Conservation (phyloP, 1,140 invertebrate genomes). For the Drosophila bifasciata region DNA sequence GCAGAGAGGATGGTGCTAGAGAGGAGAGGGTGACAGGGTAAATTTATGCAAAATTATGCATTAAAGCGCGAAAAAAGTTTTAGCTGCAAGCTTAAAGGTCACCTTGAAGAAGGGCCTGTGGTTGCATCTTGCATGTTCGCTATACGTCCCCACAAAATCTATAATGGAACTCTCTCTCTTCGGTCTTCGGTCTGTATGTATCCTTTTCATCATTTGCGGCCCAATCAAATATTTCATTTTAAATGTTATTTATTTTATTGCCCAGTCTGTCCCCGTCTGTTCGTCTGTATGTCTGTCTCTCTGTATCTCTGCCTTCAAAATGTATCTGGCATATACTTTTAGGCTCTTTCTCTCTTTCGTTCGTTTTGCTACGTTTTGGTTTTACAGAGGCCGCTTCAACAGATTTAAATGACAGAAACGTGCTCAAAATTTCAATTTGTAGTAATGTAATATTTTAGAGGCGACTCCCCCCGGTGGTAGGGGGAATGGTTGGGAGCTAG, state of each 20-base stretch:
- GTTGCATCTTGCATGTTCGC: background rate
- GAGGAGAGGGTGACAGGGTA: background rate
- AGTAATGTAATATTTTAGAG: conserved; percentile 74
- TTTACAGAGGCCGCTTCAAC: conserved; percentile 54
- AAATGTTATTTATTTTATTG: conserved; percentile 48
- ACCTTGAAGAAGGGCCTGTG: conserved; percentile 43
- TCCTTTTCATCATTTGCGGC: conserved; percentile 21
- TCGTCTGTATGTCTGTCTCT: conserved; percentile 26
- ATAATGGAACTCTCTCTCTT: too few species aligned
- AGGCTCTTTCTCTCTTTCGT: background rate
- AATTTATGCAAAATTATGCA: conserved; percentile 74
- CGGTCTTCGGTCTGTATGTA: background rate
- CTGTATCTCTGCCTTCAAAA: conserved; percentile 19
- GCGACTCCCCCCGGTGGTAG: conserved; percentile 11
- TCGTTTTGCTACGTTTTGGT: conserved; percentile 28
- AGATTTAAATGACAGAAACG: conserved; percentile 82
- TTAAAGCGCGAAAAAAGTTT: conserved; percentile 31
- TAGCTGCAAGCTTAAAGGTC: conserved; percentile 49
- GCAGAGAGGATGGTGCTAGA: too few species aligned
- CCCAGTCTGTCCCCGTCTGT: conserved; percentile 5
- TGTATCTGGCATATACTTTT: conserved; percentile 67
- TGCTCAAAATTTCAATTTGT: conserved; percentile 78
- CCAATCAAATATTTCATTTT: conserved; percentile 66
- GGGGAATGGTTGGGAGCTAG: background rate
- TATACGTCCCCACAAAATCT: too few species aligned